These are phyloP conservation scores for Furnarius figulus DNA, from an alignment of 2,113 vertebrate genomes.

Conservation along the genomic window DNA sequence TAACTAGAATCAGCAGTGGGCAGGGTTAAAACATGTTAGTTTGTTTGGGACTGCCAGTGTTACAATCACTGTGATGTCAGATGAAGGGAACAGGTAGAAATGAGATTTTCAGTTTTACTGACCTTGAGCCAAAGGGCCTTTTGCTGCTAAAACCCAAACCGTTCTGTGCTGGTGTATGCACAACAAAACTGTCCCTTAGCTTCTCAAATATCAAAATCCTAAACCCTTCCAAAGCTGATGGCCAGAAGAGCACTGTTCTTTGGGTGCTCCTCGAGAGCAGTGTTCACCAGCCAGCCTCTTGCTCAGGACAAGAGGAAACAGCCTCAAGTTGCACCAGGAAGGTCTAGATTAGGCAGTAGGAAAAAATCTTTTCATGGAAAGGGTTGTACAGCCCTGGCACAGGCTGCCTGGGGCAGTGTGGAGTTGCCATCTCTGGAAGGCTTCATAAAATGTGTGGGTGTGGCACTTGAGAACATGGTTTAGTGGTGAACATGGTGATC, in stretches of 20 bases:
- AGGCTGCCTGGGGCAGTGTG: not conserved
- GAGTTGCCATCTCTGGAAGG: not conserved
- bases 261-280: fast-evolving
- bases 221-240: not conserved
- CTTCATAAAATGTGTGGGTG: not conserved
- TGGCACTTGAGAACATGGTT: not conserved
- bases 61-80: not conserved
- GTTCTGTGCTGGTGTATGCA: not conserved
- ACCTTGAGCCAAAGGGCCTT: not conserved
- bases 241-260: not conserved
- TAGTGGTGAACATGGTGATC: not conserved
- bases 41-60: not conserved
- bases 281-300: not conserved
- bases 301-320: not conserved
- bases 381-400: not conserved
- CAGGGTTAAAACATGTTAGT: not conserved
- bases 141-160: not conserved
- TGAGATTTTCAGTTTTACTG: not conserved
- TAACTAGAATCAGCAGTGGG: not conserved
- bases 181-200: not conserved
- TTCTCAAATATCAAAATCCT: not conserved
- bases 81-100: not conserved
- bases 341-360: not conserved
- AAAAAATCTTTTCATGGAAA: not conserved
- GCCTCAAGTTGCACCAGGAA: not conserved